Percentiles rank a stretch among this genome's conserved stretches.
phyloP scores from a whole-genome alignment of 1,140 invertebrate genomes.

The Theocolax elegans region DNA sequence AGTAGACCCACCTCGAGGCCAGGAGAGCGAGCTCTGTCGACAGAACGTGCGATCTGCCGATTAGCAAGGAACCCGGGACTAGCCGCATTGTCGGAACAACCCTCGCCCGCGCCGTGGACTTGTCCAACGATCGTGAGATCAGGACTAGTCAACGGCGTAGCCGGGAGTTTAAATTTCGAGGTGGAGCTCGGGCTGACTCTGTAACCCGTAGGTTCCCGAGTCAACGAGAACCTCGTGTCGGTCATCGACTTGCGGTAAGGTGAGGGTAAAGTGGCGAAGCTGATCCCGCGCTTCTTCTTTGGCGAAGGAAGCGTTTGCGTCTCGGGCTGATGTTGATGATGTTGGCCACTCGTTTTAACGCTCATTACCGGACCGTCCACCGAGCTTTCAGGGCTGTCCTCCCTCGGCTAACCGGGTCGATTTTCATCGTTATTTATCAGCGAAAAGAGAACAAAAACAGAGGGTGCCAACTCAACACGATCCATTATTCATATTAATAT shows the following conservation, averaged over 20 bases:
- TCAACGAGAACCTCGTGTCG: conserved; percentile 31
- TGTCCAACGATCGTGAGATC: conserved; percentile 38
- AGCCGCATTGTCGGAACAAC: conserved; percentile 3
- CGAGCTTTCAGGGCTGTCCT: no score
- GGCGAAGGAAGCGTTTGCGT: conserved; percentile 52
- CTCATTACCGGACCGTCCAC: no score
- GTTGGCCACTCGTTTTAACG: no score
- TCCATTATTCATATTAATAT: neutral
- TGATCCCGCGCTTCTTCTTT: conserved; percentile 54
- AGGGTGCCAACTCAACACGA: neutral
- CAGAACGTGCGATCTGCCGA: conserved; percentile 67
- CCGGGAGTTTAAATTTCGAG: conserved; percentile 55
- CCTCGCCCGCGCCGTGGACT: conserved; percentile 29
- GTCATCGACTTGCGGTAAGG: conserved; percentile 41
- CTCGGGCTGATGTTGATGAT: no score
- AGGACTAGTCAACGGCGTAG: conserved; percentile 60
- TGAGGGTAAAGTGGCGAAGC: conserved; percentile 54
- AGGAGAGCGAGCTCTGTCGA: conserved; percentile 45
- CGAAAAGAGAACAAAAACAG: no score
- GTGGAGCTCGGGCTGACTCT: conserved; percentile 21
- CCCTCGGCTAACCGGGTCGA: neutral
- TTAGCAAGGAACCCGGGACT: no score
- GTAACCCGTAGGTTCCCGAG: conserved; percentile 25
- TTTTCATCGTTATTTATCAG: no score
- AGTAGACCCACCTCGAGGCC: conserved; percentile 62